Percentiles rank a stretch among this genome's conserved stretches.
phyloP scores from a whole-genome alignment of 2,113 vertebrate genomes.

The Xiphophorus couchianus region DNA sequence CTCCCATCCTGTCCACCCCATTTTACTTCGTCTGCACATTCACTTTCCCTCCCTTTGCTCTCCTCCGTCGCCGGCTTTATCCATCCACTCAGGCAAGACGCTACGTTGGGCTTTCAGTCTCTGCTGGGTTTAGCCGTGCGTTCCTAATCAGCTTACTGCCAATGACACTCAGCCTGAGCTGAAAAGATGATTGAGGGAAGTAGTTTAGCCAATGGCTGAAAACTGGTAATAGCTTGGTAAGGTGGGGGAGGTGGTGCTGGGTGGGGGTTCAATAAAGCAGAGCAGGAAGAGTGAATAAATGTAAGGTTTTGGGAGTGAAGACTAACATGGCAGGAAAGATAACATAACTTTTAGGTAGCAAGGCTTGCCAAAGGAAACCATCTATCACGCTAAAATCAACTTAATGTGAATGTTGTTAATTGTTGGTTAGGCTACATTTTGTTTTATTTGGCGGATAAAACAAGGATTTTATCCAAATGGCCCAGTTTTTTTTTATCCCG shows the following conservation, averaged over 20 bases:
- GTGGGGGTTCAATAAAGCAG: constrained; percentile 14
- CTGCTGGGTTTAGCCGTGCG: constrained; percentile 57
- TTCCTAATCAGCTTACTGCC: constrained; percentile 76
- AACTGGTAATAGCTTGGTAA: constrained; percentile 37
- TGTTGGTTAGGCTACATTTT: constrained; percentile 8
- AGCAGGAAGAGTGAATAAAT: constrained; percentile 38
- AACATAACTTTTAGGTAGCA: constrained; percentile 8
- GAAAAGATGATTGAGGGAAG: constrained; percentile 67
- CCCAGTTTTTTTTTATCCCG: constrained; percentile 38
- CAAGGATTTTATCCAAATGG: constrained; percentile 60
- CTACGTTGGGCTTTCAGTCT: constrained; percentile 62
- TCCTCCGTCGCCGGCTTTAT: constrained; percentile 7
- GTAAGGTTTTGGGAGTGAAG: constrained; percentile 30
- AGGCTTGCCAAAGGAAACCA: constrained; percentile 15
- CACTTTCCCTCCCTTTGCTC: neutral
- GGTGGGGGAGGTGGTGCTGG: constrained; percentile 1
- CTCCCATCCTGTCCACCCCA: neutral
- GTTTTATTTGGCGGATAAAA: constrained; percentile 47
- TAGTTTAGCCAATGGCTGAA: constrained; percentile 64
- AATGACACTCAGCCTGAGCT: constrained; percentile 71
- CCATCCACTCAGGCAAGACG: constrained; percentile 25
- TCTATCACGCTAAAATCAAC: constrained; percentile 28
- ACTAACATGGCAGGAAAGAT: constrained; percentile 26
- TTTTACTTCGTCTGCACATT: neutral
- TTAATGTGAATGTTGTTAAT: constrained; percentile 43